Percentiles rank a stretch among this genome's conserved stretches.
Evolutionary conservation across 2,888 invertebrate genomes (phyloP).

Genomic region (Linnaemya tessellans): DNA sequence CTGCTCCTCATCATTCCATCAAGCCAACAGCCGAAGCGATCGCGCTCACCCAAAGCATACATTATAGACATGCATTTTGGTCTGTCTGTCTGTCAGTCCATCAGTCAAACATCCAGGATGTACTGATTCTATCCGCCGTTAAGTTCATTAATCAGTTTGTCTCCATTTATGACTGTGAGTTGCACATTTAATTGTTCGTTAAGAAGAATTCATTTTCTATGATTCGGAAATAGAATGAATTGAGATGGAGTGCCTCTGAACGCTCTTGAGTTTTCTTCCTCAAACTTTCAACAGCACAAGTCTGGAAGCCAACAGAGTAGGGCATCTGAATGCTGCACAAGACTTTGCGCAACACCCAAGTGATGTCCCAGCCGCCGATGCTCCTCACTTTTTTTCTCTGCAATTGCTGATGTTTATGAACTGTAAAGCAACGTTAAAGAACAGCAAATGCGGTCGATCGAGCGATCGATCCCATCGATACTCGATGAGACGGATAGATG

Average conservation of each 20-base stretch:
- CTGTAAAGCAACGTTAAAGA: constrained; percentile 74
- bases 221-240: not conserved
- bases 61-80: constrained; percentile 53
- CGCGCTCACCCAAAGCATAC: constrained; percentile 70
- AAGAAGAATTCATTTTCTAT: not conserved
- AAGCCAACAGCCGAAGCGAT: constrained; percentile 72
- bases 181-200: not conserved
- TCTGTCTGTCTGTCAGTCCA: not conserved
- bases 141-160: not conserved
- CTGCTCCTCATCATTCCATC: constrained; percentile 72
- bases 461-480: constrained; percentile 38
- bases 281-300: not conserved
- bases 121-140: not conserved
- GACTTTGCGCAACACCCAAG: not conserved
- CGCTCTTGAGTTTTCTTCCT: not conserved
- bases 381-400: constrained; percentile 48
- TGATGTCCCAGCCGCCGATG: constrained; percentile 2
- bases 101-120: not conserved
- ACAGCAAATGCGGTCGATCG: constrained; percentile 41
- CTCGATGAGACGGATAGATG: constrained; percentile 55
- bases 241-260: too few species aligned
- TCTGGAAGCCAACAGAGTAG: not conserved
- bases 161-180: not conserved
- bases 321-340: not conserved
- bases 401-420: constrained; percentile 79